phyloP scores from a whole-genome alignment of 2,113 vertebrate species.

The Gnathonemus echidnorhynchus region DNA sequence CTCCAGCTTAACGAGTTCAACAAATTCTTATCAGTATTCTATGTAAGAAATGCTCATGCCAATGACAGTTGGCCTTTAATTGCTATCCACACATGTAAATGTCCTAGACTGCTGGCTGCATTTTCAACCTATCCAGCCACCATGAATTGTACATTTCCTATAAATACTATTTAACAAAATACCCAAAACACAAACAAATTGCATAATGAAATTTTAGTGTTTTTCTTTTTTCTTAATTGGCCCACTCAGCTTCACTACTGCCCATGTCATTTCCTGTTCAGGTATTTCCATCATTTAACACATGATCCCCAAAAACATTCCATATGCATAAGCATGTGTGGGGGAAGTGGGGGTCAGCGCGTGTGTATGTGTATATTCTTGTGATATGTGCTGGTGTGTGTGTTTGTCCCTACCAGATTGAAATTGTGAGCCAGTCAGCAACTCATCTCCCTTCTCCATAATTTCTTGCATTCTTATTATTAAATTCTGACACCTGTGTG shows the following conservation, averaged over 20 bases:
- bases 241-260: neutral
- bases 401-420: neutral
- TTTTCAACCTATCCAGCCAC: neutral
- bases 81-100: neutral
- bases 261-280: neutral
- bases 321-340: neutral
- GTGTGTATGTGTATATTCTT: neutral
- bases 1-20: neutral
- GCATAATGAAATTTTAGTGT: neutral
- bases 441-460: constrained; percentile 20
- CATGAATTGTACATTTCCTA: neutral
- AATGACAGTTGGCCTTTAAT: neutral
- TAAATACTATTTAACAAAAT: neutral
- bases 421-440: constrained; percentile 8
- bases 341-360: neutral
- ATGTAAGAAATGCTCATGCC: neutral
- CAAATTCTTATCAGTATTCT: neutral
- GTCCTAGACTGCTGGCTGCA: neutral
- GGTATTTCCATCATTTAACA: neutral
- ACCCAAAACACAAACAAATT: neutral
- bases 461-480: constrained; percentile 24
- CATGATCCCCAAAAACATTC: neutral
- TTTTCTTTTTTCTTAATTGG: neutral
- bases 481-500: constrained; percentile 15
- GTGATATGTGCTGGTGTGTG: neutral